Conservation (phyloP, 2,888 invertebrate species). For the Seira sanloemensis region DNA sequence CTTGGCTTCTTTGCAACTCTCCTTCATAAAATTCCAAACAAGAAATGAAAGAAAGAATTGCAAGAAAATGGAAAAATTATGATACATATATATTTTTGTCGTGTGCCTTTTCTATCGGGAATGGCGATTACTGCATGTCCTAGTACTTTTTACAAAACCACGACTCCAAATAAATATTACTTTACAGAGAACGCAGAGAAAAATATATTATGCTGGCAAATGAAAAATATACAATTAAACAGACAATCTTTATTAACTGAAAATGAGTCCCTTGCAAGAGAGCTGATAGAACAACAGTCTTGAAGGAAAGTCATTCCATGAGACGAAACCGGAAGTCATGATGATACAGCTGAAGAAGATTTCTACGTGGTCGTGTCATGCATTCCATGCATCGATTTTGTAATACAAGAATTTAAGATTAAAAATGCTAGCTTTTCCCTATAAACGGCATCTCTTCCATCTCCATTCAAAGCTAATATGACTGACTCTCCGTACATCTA, state of each 20-base stretch:
- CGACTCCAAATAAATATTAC: no score
- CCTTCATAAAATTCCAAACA: neutral
- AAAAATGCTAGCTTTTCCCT: neutral
- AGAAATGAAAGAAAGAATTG: neutral
- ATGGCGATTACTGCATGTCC: no score
- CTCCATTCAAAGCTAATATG: neutral
- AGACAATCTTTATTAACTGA: neutral
- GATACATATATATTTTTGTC: neutral
- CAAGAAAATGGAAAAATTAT: neutral
- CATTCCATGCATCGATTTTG: constrained; percentile 15
- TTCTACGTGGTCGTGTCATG: constrained; percentile 13
- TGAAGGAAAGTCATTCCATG: neutral
- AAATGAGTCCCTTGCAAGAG: neutral
- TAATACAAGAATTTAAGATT: neutral
- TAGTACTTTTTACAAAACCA: no score
- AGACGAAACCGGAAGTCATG: constrained; percentile 62
- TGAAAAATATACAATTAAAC: neutral
- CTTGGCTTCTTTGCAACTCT: neutral
- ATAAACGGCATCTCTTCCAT: neutral
- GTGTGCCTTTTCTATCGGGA: constrained; percentile 33
- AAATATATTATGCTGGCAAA: neutral
- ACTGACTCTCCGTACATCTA: neutral
- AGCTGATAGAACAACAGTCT: neutral
- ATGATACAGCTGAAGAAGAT: constrained; percentile 33
- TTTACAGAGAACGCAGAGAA: no score